Evolutionary conservation across 1,140 invertebrate species (phyloP).

Genomic region (Drosophila hydei): DNA sequence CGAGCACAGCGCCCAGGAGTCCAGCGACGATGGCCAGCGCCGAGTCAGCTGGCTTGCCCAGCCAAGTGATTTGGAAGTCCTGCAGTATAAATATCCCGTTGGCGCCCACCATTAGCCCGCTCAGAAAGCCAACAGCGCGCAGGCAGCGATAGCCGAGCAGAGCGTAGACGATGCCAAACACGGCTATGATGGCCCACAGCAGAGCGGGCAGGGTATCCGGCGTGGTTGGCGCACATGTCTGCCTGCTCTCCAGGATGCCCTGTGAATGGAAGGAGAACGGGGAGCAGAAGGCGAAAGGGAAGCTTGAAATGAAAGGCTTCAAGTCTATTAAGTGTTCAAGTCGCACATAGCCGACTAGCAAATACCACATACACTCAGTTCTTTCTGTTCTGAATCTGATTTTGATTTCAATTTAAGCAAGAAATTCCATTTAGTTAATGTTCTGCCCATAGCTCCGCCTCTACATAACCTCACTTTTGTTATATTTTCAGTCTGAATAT

Average conservation of each 20-base stretch:
- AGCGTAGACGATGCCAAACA: constrained; percentile 87
- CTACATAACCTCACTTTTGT: constrained; percentile 3
- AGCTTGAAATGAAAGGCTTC: no score
- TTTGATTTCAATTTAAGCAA: no score
- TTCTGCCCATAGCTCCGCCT: neutral
- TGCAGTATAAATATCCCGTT: constrained; percentile 83
- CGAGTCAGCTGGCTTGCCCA: constrained; percentile 81
- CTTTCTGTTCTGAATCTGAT: no score
- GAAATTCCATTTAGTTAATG: no score
- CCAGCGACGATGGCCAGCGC: constrained; percentile 81
- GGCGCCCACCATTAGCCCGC: constrained; percentile 93
- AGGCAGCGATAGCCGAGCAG: constrained; percentile 92
- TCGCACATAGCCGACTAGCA: no score
- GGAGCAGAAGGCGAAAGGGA: no score
- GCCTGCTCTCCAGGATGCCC: constrained; percentile 79
- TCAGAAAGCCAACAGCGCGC: constrained; percentile 95
- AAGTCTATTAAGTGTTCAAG: no score
- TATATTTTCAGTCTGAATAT: no score
- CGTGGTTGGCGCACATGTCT: constrained; percentile 71
- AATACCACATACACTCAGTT: no score
- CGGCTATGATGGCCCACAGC: constrained; percentile 80
- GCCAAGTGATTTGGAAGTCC: constrained; percentile 74
- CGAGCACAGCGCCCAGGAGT: constrained; percentile 74
- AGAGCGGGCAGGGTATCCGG: constrained; percentile 76
- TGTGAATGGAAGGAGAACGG: no score